Percentiles rank a stretch among this genome's conserved stretches.
These are phyloP conservation scores for Anthrax anthrax DNA, from an alignment of 2,888 invertebrate genomes.

Conservation along the genomic window DNA sequence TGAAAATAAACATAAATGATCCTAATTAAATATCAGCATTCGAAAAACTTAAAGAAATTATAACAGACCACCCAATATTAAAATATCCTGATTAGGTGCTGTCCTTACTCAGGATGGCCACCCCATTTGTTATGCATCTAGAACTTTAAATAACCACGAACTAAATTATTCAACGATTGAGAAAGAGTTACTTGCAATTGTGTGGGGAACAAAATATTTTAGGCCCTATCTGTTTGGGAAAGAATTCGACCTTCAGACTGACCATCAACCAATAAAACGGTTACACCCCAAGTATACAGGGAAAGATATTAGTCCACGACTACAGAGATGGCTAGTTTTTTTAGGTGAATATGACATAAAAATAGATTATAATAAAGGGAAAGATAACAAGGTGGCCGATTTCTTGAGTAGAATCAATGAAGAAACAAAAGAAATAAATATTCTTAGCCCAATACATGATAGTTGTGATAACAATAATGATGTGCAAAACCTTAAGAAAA, in stretches of 20 bases:
- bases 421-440: too few species aligned
- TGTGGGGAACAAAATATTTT: neutral
- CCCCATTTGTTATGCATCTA: neutral
- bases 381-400: too few species aligned
- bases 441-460: too few species aligned
- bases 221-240: neutral
- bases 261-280: neutral
- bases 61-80: conserved; percentile 4
- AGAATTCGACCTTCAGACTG: neutral
- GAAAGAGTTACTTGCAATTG: neutral
- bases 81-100: conserved; percentile 3
- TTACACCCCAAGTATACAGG: too few species aligned
- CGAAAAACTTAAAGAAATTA: conserved; percentile 9
- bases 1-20: conserved; percentile 1
- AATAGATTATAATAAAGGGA: too few species aligned
- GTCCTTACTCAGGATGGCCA: neutral
- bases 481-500: too few species aligned
- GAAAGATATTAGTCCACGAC: too few species aligned
- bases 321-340: too few species aligned
- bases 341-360: too few species aligned
- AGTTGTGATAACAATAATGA: too few species aligned
- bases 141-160: neutral
- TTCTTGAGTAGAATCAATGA: too few species aligned
- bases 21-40: neutral
- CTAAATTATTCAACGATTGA: neutral